Conservation (phyloP, 2,113 vertebrate species). For the Sturnus vulgaris region DNA sequence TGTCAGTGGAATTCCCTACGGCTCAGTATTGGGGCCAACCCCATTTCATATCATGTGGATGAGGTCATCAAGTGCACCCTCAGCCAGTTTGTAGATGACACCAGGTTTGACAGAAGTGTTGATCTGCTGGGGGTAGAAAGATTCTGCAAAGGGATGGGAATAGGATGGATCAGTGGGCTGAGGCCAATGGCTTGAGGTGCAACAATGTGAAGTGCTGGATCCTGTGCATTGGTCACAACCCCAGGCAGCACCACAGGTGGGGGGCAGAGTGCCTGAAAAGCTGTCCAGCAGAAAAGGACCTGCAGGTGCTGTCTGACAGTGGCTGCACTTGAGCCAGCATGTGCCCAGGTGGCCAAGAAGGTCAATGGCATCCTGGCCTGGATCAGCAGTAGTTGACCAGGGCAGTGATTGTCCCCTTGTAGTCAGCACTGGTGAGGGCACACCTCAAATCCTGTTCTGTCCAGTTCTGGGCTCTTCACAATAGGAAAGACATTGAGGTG, state of each 20-base stretch:
- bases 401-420: rapidly evolving
- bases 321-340: not conserved
- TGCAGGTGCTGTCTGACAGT: not conserved
- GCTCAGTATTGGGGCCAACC: rapidly evolving
- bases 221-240: not conserved
- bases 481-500: too few species aligned
- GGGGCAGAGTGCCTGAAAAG: not conserved
- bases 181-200: not conserved
- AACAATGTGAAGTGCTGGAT: rapidly evolving
- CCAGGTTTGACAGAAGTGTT: not conserved
- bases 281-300: not conserved
- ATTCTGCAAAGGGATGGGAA: not conserved
- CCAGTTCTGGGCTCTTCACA: not conserved
- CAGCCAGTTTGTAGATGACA: not conserved
- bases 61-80: not conserved
- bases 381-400: not conserved
- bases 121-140: not conserved
- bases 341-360: not conserved
- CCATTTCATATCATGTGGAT: not conserved
- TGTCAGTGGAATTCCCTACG: not conserved
- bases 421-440: not conserved
- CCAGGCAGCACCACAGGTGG: not conserved
- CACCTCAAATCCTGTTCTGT: rapidly evolving
- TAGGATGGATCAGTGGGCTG: not conserved
- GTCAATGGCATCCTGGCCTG: not conserved